Evolutionary conservation across 2,113 vertebrate species (phyloP).

Genomic region (Sakesphorus luctuosus): DNA sequence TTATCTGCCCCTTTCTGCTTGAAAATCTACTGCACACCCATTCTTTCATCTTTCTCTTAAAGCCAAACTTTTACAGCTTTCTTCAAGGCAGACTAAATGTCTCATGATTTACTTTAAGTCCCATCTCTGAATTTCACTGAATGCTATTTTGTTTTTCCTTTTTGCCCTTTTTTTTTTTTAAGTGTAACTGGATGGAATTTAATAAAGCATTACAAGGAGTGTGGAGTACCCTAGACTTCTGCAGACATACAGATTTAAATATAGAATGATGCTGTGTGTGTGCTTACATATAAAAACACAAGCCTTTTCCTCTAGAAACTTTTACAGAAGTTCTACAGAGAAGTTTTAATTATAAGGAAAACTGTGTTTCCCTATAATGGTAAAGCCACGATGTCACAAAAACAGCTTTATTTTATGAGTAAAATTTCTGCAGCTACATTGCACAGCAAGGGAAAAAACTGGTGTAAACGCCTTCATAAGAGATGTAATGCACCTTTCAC

Average conservation of each 20-base stretch:
- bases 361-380: neutral
- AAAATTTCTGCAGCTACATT: neutral
- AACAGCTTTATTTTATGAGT: neutral
- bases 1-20: neutral
- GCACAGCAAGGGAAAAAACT: neutral
- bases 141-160: neutral
- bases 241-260: neutral
- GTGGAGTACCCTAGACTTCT: neutral
- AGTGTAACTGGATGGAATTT: neutral
- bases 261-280: neutral
- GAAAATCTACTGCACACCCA: neutral
- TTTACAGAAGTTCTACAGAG: neutral
- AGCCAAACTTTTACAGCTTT: neutral
- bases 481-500: neutral
- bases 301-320: neutral
- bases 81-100: neutral
- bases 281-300: neutral
- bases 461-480: neutral
- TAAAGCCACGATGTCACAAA: neutral
- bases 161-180: fast-evolving
- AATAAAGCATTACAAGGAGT: neutral
- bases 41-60: neutral
- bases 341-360: neutral
- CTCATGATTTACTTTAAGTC: neutral
- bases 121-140: neutral